Base-by-base conservation (phyloP, 2,113 vertebrate genomes). In the Hydropotes inermis region DNA sequence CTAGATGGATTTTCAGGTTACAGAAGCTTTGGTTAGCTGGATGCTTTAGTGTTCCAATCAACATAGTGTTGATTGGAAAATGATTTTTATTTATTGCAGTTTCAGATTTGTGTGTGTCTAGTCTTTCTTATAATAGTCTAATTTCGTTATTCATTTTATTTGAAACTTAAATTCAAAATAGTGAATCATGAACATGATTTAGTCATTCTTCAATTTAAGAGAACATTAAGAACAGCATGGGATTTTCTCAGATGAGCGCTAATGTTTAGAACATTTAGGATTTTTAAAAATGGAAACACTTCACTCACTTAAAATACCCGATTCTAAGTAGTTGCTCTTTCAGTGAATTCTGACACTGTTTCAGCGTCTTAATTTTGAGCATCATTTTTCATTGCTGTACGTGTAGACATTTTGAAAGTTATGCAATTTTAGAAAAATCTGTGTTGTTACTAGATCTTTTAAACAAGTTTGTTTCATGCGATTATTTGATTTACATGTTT, bases 71-170 rank as follows among this genome's bases (percentile, higher is more conserved):
- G 21, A 60, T 4, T 95, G 60, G 76, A 86, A 86, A 93, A 67
- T 27, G 27, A 7, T 76, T 88, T 89, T 17, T 70, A 54, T 21
- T 58, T 94, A 50, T 52, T 23, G 6, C 33, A 2, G 13, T 94
- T 87, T 96, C 50, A 92, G 2, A 87, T 74, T 50, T 94, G 21
- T 86, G 74, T 90, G 60, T 61, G 14, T 61, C 47, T 87, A 21
- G 7, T 67, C 16, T 78, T 86, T 55, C 79, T 89, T 91, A 9
- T 43, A 92, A 43, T 30, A 47, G 33, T 57, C 45, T 89, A n/a
- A 15, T 45, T 92, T 67, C 74, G 91, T 94, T 21, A 54, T 87
- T 95, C 55, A 64, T 95, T 97, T 94, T 89, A 25, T 88, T 97
- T 94, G 90, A 93, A 82, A 11, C 0, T 74, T 74, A 92, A 96